A percentile compares a stretch with the other conserved stretches of the same genome.
phyloP scores from a whole-genome alignment of 2,113 vertebrate genomes.

The Benitochromis conjunctus region DNA sequence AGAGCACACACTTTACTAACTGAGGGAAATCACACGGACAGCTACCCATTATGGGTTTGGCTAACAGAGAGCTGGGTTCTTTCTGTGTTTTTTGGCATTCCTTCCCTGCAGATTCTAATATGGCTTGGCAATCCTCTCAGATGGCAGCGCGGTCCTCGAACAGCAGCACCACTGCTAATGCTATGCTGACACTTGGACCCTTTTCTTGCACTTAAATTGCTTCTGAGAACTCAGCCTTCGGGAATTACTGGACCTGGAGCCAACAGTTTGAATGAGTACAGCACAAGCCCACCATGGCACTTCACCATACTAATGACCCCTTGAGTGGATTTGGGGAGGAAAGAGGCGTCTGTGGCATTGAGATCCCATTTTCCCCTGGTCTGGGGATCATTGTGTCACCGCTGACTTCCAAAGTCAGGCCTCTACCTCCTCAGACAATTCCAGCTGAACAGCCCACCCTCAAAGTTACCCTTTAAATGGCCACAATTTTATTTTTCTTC shows the following conservation, averaged over 20 bases:
- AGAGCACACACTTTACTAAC: constrained; percentile 19
- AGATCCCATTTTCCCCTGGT: neutral
- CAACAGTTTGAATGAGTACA: neutral
- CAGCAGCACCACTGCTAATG: neutral
- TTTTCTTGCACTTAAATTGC: neutral
- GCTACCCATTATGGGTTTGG: neutral
- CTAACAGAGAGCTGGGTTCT: neutral
- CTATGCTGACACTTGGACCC: neutral
- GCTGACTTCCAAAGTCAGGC: neutral
- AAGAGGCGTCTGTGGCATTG: neutral
- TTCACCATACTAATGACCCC: neutral
- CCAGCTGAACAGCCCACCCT: neutral
- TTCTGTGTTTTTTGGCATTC: neutral
- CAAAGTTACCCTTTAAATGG: neutral
- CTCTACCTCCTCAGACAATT: neutral
- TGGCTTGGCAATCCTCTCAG: neutral
- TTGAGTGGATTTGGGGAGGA: neutral
- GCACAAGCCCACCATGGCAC: neutral
- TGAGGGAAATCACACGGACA: neutral
- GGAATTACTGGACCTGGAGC: neutral
- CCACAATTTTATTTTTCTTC: neutral
- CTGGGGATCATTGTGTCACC: neutral
- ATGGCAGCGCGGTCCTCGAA: neutral
- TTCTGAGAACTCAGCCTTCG: neutral
- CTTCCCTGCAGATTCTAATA: neutral